Evolutionary conservation across 1,140 invertebrate genomes (phyloP).

Genomic region (Acromyrmex heyeri): DNA sequence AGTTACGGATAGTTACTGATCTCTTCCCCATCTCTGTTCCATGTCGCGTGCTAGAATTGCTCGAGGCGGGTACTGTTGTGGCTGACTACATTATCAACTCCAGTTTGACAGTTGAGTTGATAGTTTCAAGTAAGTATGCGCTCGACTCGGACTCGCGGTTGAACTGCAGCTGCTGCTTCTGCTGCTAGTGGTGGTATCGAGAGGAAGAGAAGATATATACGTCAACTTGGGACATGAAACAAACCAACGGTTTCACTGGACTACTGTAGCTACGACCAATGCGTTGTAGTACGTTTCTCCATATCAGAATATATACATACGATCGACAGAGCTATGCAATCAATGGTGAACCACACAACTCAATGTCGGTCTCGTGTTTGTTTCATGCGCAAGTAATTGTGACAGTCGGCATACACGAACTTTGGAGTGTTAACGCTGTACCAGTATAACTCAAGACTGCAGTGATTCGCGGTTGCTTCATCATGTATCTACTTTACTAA

Average conservation of each 20-base stretch:
- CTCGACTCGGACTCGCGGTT: constrained; percentile 55
- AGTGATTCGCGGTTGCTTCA: constrained; percentile 26
- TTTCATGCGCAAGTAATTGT: constrained; percentile 53
- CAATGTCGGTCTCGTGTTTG: constrained; percentile 50
- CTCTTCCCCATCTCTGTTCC: constrained; percentile 22
- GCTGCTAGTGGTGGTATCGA: background rate
- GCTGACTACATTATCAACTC: constrained; percentile 59
- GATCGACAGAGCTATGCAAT: constrained; percentile 52
- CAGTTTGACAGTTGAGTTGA: constrained; percentile 62
- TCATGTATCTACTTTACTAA: background rate
- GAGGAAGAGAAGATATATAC: constrained; percentile 33
- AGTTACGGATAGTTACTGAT: constrained; percentile 50
- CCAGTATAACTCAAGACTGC: constrained; percentile 36
- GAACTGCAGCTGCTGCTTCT: constrained; percentile 41
- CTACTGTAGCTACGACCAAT: constrained; percentile 33
- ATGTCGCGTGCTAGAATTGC: background rate
- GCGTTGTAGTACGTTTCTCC: constrained; percentile 35
- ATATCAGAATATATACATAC: constrained; percentile 57
- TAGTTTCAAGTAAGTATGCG: constrained; percentile 63
- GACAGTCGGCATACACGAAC: constrained; percentile 47
- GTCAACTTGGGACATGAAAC: constrained; percentile 57
- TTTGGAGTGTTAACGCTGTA: constrained; percentile 41
- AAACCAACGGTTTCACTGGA: constrained; percentile 54
- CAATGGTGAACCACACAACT: constrained; percentile 57
- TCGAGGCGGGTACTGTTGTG: background rate